Conservation (phyloP, 2,113 vertebrate species). For the Myanophis thanlyinensis region DNA sequence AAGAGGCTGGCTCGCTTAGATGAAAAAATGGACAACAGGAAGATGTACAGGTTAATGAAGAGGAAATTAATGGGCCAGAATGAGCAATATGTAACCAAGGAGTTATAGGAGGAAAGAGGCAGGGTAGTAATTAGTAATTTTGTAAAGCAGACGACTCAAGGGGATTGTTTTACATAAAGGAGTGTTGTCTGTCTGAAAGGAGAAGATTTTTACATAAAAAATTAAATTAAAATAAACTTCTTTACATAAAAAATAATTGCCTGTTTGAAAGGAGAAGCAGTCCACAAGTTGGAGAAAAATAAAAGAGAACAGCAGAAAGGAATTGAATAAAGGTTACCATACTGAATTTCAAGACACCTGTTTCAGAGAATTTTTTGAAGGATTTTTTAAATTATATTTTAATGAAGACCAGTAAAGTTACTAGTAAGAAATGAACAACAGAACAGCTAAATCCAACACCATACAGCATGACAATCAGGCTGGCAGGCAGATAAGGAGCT, state of each 20-base stretch:
- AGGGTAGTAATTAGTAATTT: background rate
- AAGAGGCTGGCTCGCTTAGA: background rate
- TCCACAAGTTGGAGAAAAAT: background rate
- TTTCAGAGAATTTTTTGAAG: background rate
- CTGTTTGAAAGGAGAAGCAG: background rate
- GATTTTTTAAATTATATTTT: background rate
- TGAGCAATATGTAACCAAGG: background rate
- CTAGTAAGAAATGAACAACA: background rate
- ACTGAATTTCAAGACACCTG: background rate
- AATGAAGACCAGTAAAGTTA: background rate
- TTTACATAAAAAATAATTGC: background rate
- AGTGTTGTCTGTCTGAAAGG: background rate
- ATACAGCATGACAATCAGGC: background rate
- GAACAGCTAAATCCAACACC: background rate
- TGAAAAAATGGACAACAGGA: background rate
- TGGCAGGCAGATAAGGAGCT: background rate
- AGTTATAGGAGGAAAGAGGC: background rate
- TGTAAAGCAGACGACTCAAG: background rate
- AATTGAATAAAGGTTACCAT: background rate
- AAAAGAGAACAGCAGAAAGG: background rate
- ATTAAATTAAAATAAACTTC: background rate
- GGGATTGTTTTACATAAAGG: background rate
- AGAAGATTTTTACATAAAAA: background rate
- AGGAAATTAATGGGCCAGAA: background rate
- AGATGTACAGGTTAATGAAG: background rate